Evolutionary conservation across 2,797 vertebrate species (phyloP).

Genomic region (Halcyon leucocephala): DNA sequence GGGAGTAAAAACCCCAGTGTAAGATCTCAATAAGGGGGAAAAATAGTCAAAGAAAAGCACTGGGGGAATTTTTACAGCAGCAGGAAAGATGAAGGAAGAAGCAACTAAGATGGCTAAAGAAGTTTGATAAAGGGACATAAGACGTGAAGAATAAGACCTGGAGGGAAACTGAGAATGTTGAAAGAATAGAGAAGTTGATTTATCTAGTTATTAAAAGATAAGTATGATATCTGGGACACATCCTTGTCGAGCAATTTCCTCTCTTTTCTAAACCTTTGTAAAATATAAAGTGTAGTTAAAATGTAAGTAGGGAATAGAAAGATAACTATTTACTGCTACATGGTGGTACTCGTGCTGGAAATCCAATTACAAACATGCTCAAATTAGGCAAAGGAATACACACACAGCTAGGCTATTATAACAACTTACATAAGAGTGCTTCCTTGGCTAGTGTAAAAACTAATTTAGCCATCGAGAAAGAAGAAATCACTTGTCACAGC

Average conservation of each 20-base stretch:
- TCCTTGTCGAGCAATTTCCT: conserved; percentile 15
- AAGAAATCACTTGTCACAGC: conserved; percentile 21
- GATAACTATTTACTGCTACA: conserved; percentile 50
- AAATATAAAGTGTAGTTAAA: conserved; percentile 38
- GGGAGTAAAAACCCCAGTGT: not conserved
- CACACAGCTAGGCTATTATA: not conserved
- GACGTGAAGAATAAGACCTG: conserved; percentile 14
- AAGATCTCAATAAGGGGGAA: not conserved
- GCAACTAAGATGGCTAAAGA: conserved; percentile 13
- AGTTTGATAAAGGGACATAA: conserved; percentile 47
- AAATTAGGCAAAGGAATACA: not conserved
- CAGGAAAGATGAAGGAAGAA: conserved; percentile 29
- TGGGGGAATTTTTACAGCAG: conserved; percentile 25
- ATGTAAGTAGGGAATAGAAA: conserved; percentile 24
- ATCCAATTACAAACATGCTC: conserved; percentile 3
- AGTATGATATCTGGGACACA: conserved; percentile 56
- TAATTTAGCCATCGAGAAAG: conserved; percentile 18
- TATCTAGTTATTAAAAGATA: conserved; percentile 63
- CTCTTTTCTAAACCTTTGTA: conserved; percentile 41
- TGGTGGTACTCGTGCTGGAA: not conserved
- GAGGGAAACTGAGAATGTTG: conserved; percentile 41
- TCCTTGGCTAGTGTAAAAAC: not conserved
- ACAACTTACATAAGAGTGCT: not conserved
- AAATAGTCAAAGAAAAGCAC: conserved; percentile 2
- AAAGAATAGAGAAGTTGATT: conserved; percentile 42